Percentiles rank a stretch among this genome's conserved stretches.
Evolutionary conservation across 1,140 invertebrate genomes (phyloP).

Genomic region (Cyphomyrmex costatus): DNA sequence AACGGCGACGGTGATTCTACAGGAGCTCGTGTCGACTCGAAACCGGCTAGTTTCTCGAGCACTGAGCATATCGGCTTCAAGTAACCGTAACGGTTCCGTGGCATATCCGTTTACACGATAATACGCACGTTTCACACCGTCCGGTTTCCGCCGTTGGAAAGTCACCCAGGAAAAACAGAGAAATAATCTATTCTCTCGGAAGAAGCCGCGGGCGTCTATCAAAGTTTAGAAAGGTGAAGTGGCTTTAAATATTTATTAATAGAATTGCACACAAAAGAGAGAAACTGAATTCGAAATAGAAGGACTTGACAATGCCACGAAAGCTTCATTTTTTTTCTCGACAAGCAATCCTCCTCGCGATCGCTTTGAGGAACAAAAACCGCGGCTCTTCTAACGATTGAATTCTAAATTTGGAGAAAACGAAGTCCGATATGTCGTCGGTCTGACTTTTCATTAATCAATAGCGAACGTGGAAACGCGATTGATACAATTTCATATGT

Average conservation of each 20-base stretch:
- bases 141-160: conserved; percentile 2
- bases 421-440: not conserved
- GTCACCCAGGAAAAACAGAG: not conserved
- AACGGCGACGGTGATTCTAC: not conserved
- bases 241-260: conserved; percentile 16
- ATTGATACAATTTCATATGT: not conserved
- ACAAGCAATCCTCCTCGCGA: not conserved
- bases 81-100: conserved; percentile 75
- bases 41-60: conserved; percentile 20
- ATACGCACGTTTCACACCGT: conserved; percentile 68
- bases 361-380: not conserved
- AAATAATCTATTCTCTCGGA: not conserved
- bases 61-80: conserved; percentile 52
- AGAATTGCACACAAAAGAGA: not conserved
- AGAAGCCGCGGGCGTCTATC: not conserved
- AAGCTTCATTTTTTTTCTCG: not conserved
- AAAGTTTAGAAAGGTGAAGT: not conserved
- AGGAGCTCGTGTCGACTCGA: not conserved
- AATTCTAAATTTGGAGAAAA: conserved; percentile 32
- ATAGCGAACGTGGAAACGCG: not conserved
- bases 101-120: conserved; percentile 78
- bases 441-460: not conserved
- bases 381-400: not conserved
- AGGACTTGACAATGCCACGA: not conserved
- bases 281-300: conserved; percentile 9